These are phyloP conservation scores for Euthynnus affinis DNA, from an alignment of 2,797 vertebrate species.

Conservation along the genomic window DNA sequence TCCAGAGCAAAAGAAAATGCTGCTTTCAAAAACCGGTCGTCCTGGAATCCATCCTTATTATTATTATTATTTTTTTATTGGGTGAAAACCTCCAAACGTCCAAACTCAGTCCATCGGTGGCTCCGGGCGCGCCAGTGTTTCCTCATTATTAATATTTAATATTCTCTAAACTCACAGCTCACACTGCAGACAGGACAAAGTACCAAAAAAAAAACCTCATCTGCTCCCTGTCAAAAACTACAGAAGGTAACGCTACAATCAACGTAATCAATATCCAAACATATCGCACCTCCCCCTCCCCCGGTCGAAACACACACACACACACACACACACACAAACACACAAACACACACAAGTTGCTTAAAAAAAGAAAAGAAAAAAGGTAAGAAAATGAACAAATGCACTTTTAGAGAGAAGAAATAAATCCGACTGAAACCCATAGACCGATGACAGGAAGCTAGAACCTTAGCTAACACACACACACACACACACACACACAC, in stretches of 20 bases:
- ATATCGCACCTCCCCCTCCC: not conserved
- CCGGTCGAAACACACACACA: not conserved
- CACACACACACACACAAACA: slow-evolving; percentile 15
- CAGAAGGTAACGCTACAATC: slow-evolving; percentile 62
- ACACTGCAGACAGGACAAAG: slow-evolving; percentile 50
- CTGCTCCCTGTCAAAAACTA: slow-evolving; percentile 48
- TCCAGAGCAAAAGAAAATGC: not conserved
- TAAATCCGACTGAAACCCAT: not conserved
- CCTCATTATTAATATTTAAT: slow-evolving; percentile 37
- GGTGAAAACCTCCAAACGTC: not conserved
- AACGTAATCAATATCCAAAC: slow-evolving; percentile 39
- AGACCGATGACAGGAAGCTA: slow-evolving; percentile 19
- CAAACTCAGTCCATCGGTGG: slow-evolving; percentile 41
- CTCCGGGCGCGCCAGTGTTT: slow-evolving; percentile 49
- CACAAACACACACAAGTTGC: not conserved
- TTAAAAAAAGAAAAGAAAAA: too few relatives aligned
- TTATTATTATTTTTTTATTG: too few relatives aligned
- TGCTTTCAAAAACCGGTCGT: not conserved
- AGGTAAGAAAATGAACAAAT: slow-evolving; percentile 39
- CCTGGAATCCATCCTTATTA: not conserved
- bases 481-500: slow-evolving; percentile 11
- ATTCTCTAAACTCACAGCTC: slow-evolving; percentile 50
- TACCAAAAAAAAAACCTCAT: slow-evolving; percentile 37
- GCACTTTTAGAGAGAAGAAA: slow-evolving; percentile 56
- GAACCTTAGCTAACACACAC: not conserved